Evolutionary conservation across 2,888 invertebrate species (phyloP).

Genomic region (Galeopsomyia nigrocyanea): DNA sequence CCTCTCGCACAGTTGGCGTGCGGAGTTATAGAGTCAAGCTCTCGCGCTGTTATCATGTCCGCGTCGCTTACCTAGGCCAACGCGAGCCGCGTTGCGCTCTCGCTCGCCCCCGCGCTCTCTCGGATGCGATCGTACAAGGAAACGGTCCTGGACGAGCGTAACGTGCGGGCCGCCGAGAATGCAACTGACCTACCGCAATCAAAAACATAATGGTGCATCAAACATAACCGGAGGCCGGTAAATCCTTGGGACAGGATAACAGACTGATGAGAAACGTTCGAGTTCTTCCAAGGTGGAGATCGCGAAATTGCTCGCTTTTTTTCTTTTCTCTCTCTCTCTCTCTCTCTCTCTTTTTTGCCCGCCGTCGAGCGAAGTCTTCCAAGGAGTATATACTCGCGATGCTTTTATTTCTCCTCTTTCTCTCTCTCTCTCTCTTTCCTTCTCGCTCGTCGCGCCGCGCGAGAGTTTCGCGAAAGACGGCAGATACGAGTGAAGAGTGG

Average conservation of each 20-base stretch:
- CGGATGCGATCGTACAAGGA: too few relatives aligned
- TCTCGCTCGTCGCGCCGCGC: background rate
- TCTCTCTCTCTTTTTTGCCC: constrained; percentile 2
- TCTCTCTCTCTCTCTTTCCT: too few relatives aligned
- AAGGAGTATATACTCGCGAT: background rate
- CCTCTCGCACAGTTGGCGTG: background rate
- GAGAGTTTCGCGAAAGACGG: background rate
- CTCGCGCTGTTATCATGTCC: constrained; percentile 39
- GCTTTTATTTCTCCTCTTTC: too few relatives aligned
- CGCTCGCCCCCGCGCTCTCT: constrained; percentile 39
- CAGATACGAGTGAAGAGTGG: too few relatives aligned
- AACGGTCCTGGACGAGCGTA: too few relatives aligned
- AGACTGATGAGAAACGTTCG: constrained; percentile 42
- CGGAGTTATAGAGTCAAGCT: constrained; percentile 16
- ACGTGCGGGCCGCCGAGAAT: too few relatives aligned
- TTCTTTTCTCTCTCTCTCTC: background rate
- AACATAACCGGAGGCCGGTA: constrained; percentile 68
- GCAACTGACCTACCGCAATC: constrained; percentile 68
- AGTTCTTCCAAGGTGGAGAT: background rate
- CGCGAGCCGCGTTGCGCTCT: constrained; percentile 31
- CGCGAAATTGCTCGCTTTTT: background rate
- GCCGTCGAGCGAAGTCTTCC: too few relatives aligned
- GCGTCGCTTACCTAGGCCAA: constrained; percentile 38
- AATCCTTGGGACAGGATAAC: constrained; percentile 63
- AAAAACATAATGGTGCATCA: constrained; percentile 66